Evolutionary conservation across 2,113 vertebrate species (phyloP), one percentile per base, ranked within the genome.

Genomic region (Thomomys bottae): DNA sequence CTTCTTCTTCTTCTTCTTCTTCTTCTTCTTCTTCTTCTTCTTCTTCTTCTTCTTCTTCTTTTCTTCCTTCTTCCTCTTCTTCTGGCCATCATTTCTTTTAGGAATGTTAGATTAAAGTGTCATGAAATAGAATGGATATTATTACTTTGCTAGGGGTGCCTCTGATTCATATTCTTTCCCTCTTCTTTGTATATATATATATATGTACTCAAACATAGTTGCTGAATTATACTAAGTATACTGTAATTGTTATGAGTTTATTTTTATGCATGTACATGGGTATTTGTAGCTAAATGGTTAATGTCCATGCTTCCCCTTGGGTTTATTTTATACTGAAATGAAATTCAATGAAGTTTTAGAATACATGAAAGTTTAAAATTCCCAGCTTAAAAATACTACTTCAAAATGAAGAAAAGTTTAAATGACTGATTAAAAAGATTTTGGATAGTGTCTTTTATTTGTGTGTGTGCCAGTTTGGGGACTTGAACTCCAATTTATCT

Each of bases 141-240:
- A 63, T 17, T 78, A 82, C 89, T 77, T 68, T 64, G 6, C 71
- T 28, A 68, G 63, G 42, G 30, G 10, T n/a, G 78, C 9, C 10
- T 38, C 11, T 4, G 4, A 34, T 78, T 70, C 87, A 34, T 71
- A 72, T 91, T 40, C 70, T 67, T 71, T 91, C 77, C 66, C 97
- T 97, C 28, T 24, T 64, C n/a, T n/a, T n/a, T n/a, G n/a, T n/a
- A n/a, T n/a, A n/a, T 28, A 11, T 15, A 34, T 23, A n/a, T 11
- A 59, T 28, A 45, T 14, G 38, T 34, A n/a, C 81, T 78, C 34
- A 91, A 4, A 79, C 6, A 59, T 1, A 77, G 2, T 17, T 92
- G 59, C 40, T 89, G 49, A 63, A 64, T 77, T 81, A 32, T 30
- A 71, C 68, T 32, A 63, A 70, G 18, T 24, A 66, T 18, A 23